Evolutionary conservation across 2,113 vertebrate genomes (phyloP), one percentile per base, ranked within the genome.

Genomic region (Leptosomus discolor): DNA sequence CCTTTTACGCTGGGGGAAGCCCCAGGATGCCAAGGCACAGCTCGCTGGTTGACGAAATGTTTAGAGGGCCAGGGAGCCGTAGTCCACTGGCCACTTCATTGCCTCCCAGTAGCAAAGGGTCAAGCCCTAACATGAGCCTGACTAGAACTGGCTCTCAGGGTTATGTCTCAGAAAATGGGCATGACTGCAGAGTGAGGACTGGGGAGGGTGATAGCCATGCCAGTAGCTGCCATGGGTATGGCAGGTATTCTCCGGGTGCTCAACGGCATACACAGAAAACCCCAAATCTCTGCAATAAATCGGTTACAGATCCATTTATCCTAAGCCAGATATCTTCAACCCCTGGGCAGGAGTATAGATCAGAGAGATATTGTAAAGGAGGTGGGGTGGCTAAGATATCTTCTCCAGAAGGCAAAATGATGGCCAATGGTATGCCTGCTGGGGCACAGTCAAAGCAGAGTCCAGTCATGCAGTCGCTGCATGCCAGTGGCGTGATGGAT

Each of bases 281-380:
- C 14, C 96, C 97, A 12, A 97, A 97, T 83, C 78, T 78, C 7
- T 97, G 85, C 15, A 99, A 98, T 74, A 98, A 97, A n/a, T 98
- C 98, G 19, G 98, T 98, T 74, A 97, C 98, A 13, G 98, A 99
- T 64, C 99, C 99, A 0, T 99, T 99, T 90, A 98, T 99, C 88
- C 97, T 98, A 19, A 98, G 98, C 94, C 98, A 98, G 74, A 87
- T 97, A 30, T 88, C 96, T 2, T 97, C 98, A 36, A 96, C 98
- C 3, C 94, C 97, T 17, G 85, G 94, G 65, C 97, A 96, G 26
- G 88, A 97, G 15, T 90, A 93, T 0, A 97, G 82, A 26, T 92
- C 97, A 5, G 98, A 97, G 22, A 97, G 97, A n/a, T 94, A 96
- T 9, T 98, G 94, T 32, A 98, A 98, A 88, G 97, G 96, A 85